A percentile compares a stretch with the other conserved stretches of the same genome.
These are phyloP conservation scores for Hemitrygon akajei DNA, from an alignment of 2,797 vertebrate species.

Conservation along the genomic window DNA sequence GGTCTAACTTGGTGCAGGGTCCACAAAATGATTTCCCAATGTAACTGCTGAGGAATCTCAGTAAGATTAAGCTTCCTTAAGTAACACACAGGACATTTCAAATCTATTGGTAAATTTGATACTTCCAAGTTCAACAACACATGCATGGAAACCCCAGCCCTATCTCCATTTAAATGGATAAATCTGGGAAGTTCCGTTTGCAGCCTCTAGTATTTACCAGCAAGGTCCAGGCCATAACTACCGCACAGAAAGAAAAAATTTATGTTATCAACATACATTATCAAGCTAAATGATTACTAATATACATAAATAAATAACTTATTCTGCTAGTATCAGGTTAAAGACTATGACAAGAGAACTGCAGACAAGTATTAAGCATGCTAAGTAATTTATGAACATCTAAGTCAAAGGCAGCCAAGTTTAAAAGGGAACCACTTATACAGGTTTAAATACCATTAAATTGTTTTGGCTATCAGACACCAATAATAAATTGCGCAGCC, in stretches of 20 bases:
- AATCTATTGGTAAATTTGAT: too few species aligned
- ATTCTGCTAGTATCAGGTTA: not conserved
- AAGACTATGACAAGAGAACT: not conserved
- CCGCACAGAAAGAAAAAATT: conserved; percentile 1
- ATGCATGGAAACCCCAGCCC: too few species aligned
- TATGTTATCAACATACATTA: not conserved
- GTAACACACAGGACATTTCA: too few species aligned
- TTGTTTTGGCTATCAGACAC: not conserved
- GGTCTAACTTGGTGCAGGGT: too few species aligned
- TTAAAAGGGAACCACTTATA: not conserved
- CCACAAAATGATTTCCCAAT: too few species aligned
- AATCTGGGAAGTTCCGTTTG: too few species aligned
- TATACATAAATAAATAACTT: too few species aligned
- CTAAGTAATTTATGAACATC: conserved; percentile 29
- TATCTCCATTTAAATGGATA: too few species aligned
- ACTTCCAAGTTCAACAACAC: too few species aligned
- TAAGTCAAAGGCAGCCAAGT: conserved; percentile 25
- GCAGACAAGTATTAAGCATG: not conserved
- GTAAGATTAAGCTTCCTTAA: too few species aligned
- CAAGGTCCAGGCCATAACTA: not conserved
- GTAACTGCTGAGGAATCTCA: too few species aligned
- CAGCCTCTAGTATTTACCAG: too few species aligned
- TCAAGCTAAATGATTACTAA: not conserved
- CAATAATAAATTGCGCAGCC: not conserved
- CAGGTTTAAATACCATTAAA: conserved; percentile 8